Conservation (phyloP, 1,140 invertebrate genomes). For the Drusus annulatus region DNA sequence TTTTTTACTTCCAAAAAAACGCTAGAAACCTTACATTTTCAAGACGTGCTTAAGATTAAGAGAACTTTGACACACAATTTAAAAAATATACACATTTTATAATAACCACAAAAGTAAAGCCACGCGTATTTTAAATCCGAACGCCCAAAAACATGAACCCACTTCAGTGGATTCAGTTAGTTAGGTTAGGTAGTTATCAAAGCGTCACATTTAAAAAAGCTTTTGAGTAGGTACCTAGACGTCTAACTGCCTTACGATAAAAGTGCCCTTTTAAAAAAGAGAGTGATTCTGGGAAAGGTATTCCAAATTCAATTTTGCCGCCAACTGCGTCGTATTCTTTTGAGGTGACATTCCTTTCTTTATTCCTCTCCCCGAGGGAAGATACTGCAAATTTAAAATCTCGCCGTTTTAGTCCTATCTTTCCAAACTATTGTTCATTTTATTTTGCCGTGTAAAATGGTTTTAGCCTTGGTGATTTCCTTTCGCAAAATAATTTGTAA, state of each 20-base stretch:
- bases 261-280: slow-evolving; percentile 50
- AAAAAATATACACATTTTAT: too few relatives aligned
- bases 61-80: too few relatives aligned
- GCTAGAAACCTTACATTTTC: too few relatives aligned
- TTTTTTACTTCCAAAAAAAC: too few relatives aligned
- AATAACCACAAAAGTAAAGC: not conserved
- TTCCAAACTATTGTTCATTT: not conserved
- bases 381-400: slow-evolving; percentile 29
- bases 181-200: slow-evolving; percentile 48
- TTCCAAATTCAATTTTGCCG: slow-evolving; percentile 54
- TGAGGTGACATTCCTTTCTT: slow-evolving; percentile 14
- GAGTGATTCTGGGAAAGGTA: slow-evolving; percentile 50
- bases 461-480: too few relatives aligned
- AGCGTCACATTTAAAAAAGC: slow-evolving; percentile 50
- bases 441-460: not conserved
- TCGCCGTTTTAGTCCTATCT: not conserved
- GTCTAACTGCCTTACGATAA: slow-evolving; percentile 42
- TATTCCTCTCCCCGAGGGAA: not conserved
- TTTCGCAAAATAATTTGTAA: too few relatives aligned
- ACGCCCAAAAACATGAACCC: not conserved
- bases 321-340: slow-evolving; percentile 49
- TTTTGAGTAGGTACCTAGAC: slow-evolving; percentile 22
- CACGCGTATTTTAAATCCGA: not conserved
- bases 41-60: too few relatives aligned
- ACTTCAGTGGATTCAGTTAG: slow-evolving; percentile 45